Base-by-base conservation (phyloP, 2,113 vertebrate species). In the Lathamus discolor region DNA sequence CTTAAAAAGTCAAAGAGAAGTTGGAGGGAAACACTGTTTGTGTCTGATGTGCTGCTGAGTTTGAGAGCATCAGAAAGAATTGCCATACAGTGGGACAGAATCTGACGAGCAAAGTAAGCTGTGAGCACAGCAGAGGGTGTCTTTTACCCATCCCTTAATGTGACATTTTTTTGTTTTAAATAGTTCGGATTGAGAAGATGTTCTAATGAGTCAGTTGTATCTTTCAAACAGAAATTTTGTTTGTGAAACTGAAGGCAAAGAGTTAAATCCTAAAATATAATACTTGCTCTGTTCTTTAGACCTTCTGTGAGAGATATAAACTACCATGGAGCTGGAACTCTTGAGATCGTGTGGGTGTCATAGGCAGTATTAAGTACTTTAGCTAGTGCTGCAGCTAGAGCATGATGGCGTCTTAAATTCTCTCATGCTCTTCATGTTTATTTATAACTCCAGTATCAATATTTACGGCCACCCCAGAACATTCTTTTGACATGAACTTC, bases 361-460 rank as follows among this genome's bases (percentile, higher is more conserved):
- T 2, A 4, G 66, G 52, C 92, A 84, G 19, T 24, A 84, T 91
- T 91, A 92, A 82, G 69, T 84, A 74, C 81, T 66, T 82, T 44
- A 73, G 86, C 68, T 86, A 81, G 72, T 83, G 68, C 86, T 2
- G 3, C 41, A 52, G 70, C 83, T 72, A 88, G 85, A 83, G 52
- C 54, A 72, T 0, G 2, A 51, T 55, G 73, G 70, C 0, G 0
- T 90, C 86, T 90, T 94, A 91, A 93, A 92, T 95, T 95, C 89
- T 85, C 49, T 97, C 90, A 83, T 8, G 9, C 72, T 94, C 25
- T 94, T 93, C 61, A 33, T 48, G 61, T 91, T 91, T 96, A 94
- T 95, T 92, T 96, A 88, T 95, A 96, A 83, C 82, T 90, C 35
- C 51, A 88, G 29, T 90, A 68, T 91, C 87, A 92, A 83, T 95